phyloP scores from a whole-genome alignment of 2,888 invertebrate genomes.

The Teleogryllus oceanicus region DNA sequence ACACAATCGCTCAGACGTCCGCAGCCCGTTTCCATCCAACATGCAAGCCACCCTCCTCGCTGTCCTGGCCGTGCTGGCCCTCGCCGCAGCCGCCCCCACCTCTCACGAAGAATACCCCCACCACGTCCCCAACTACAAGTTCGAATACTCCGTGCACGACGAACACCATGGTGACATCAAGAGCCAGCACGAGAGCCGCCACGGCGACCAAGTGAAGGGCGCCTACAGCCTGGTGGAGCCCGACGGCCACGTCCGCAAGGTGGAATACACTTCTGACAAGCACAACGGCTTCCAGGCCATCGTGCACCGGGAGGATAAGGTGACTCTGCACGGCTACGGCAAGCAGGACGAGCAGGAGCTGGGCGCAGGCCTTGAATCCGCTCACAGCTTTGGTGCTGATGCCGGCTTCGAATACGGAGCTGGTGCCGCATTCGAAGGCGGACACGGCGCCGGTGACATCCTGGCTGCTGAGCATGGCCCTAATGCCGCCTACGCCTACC shows the following conservation, averaged over 20 bases:
- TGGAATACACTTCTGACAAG: background rate
- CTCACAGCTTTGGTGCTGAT: background rate
- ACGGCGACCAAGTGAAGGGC: background rate
- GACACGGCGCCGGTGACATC: background rate
- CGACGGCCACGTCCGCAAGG: background rate
- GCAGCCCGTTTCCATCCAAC: background rate
- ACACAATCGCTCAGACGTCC: background rate
- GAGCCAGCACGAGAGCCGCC: background rate
- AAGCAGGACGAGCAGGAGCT: background rate
- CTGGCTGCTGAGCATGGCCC: background rate
- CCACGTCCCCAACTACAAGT: background rate
- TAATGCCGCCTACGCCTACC: background rate
- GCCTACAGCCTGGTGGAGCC: slow-evolving; percentile 7
- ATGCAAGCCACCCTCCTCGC: background rate
- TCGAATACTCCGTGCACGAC: background rate
- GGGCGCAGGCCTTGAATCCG: background rate
- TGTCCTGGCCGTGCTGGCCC: background rate
- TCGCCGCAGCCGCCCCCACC: background rate
- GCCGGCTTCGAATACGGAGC: background rate
- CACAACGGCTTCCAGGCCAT: slow-evolving; percentile 4
- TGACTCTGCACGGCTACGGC: background rate
- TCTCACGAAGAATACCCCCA: background rate
- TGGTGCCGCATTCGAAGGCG: slow-evolving; percentile 7
- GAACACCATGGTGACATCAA: background rate
- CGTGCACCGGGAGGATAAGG: background rate